Evolutionary conservation across 2,888 invertebrate genomes (phyloP).

Genomic region (Monoplex corrugatus): DNA sequence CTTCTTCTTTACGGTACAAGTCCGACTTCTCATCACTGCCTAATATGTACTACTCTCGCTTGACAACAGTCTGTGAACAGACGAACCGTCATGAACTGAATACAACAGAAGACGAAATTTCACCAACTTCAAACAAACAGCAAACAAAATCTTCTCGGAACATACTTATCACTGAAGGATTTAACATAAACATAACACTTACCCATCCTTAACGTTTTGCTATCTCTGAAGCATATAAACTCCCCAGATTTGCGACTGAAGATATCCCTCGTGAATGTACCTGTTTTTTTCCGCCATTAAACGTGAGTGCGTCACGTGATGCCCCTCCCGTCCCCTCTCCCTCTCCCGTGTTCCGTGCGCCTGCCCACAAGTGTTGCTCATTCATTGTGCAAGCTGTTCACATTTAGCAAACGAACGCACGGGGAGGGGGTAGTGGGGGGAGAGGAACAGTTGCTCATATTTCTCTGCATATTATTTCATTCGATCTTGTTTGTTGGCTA

Average conservation of each 20-base stretch:
- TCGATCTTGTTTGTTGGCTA: no score
- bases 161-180: not conserved
- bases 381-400: not conserved
- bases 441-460: not conserved
- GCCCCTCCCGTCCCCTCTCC: not conserved
- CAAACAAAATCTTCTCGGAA: not conserved
- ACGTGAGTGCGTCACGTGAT: conserved; percentile 27
- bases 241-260: not conserved
- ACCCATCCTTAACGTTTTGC: conserved; percentile 29
- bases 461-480: no score
- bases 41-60: no score
- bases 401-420: not conserved
- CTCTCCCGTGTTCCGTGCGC: not conserved
- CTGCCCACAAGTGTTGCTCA: not conserved
- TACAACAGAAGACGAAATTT: not conserved
- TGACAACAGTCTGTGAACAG: not conserved
- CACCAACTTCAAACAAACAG: not conserved
- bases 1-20: no score
- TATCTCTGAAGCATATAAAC: conserved; percentile 27
- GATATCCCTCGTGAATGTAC: not conserved
- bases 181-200: not conserved
- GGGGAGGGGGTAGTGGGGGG: not conserved
- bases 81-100: not conserved
- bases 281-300: conserved; percentile 27
- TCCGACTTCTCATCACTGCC: no score